These are phyloP conservation scores for Sclerurus mexicanus DNA, from an alignment of 2,113 vertebrate genomes.

Conservation along the genomic window DNA sequence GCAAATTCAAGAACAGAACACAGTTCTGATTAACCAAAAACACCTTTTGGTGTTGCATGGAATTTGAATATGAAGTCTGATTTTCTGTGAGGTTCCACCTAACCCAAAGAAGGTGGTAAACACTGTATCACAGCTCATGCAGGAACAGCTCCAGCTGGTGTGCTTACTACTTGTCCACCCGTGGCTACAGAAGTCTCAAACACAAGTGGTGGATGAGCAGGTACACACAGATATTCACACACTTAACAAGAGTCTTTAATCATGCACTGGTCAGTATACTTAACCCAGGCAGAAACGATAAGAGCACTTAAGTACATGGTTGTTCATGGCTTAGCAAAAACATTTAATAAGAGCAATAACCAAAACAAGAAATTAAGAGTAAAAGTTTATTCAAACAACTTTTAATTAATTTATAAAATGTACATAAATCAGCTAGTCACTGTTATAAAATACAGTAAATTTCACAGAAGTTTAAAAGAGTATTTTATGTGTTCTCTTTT, in stretches of 20 bases:
- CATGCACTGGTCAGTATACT: background rate
- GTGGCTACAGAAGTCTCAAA: background rate
- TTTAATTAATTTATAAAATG: background rate
- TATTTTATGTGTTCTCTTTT: background rate
- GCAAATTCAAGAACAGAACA: background rate
- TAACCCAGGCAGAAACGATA: background rate
- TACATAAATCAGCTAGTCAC: background rate
- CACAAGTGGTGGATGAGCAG: rapidly evolving
- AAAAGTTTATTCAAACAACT: background rate
- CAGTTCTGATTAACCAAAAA: background rate
- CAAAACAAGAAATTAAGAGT: background rate
- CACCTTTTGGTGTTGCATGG: background rate
- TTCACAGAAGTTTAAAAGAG: background rate
- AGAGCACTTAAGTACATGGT: background rate
- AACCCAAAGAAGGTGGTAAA: background rate
- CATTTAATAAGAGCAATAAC: background rate
- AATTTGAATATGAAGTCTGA: background rate
- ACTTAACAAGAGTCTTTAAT: background rate
- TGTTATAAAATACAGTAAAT: background rate
- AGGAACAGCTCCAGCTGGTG: background rate
- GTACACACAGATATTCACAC: background rate
- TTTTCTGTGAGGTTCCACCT: background rate
- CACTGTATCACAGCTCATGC: rapidly evolving
- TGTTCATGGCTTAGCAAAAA: background rate
- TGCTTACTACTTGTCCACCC: background rate